Evolutionary conservation across 2,888 invertebrate species (phyloP).

Genomic region (Heliconius ismenius): DNA sequence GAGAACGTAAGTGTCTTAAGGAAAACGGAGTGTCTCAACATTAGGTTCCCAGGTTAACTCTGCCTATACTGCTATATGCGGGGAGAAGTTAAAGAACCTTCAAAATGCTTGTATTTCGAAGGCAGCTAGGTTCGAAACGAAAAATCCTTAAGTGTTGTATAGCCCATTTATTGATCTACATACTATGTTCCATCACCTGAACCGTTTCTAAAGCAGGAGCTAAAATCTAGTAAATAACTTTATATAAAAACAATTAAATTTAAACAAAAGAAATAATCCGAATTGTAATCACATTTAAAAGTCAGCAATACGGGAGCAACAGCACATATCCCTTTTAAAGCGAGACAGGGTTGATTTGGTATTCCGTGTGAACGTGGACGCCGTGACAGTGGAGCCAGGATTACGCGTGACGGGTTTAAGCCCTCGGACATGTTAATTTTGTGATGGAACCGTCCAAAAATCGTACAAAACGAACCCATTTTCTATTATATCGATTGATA

Average conservation of each 20-base stretch:
- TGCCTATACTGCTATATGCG: too few relatives aligned
- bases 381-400: slow-evolving; percentile 32
- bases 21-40: too few relatives aligned
- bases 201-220: too few relatives aligned
- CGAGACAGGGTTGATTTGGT: slow-evolving; percentile 36
- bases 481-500: background rate
- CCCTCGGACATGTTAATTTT: slow-evolving; percentile 37
- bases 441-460: slow-evolving; percentile 35
- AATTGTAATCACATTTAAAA: slow-evolving; percentile 29
- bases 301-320: slow-evolving; percentile 17
- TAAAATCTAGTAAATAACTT: background rate
- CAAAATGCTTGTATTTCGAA: too few relatives aligned
- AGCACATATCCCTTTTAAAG: slow-evolving; percentile 33
- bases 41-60: too few relatives aligned
- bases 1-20: too few relatives aligned
- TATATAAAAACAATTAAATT: background rate
- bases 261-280: background rate
- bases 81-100: too few relatives aligned
- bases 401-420: slow-evolving; percentile 39
- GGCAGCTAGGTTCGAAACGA: too few relatives aligned
- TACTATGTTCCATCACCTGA: too few relatives aligned
- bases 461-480: background rate
- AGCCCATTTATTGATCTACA: too few relatives aligned
- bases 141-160: too few relatives aligned
- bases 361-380: slow-evolving; percentile 41